Conservation (phyloP, 1,140 invertebrate species). For the Sycobia sp. region DNA sequence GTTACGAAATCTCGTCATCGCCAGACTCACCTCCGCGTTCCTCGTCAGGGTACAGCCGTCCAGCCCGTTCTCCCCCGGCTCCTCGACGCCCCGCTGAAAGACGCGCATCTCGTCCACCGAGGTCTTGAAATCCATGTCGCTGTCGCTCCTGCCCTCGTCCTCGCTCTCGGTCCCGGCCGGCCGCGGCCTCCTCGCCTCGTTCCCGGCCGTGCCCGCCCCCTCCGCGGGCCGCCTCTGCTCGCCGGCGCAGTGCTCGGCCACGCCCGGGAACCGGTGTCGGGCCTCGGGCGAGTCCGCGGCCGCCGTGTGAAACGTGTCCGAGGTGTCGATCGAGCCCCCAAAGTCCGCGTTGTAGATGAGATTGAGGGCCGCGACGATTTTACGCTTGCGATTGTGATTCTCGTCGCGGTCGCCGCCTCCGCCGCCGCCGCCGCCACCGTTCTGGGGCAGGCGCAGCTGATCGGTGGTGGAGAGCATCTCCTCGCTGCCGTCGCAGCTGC, state of each 20-base stretch:
- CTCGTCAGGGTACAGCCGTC: neutral
- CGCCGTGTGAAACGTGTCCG: slow-evolving; percentile 79
- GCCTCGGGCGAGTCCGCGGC: slow-evolving; percentile 54
- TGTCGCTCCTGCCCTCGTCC: slow-evolving; percentile 30
- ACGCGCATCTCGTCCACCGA: slow-evolving; percentile 41
- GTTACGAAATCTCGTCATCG: too few species aligned
- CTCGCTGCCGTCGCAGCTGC: slow-evolving; percentile 34
- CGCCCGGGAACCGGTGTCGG: slow-evolving; percentile 38
- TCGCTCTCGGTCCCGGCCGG: neutral
- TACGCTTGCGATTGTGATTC: slow-evolving; percentile 51
- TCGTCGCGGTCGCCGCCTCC: slow-evolving; percentile 5
- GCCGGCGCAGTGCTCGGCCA: too few species aligned
- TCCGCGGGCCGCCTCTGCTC: too few species aligned
- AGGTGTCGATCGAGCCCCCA: slow-evolving; percentile 61
- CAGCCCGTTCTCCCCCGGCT: neutral
- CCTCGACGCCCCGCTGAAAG: neutral
- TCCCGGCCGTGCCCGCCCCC: too few species aligned
- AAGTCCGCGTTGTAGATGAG: slow-evolving; percentile 48
- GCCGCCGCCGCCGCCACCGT: too few species aligned
- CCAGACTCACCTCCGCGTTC: neutral
- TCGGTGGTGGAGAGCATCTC: slow-evolving; percentile 48
- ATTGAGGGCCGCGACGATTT: slow-evolving; percentile 52
- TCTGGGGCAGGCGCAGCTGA: slow-evolving; percentile 10
- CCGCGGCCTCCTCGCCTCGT: too few species aligned
- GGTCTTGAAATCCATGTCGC: slow-evolving; percentile 41